These are phyloP conservation scores for Ylistrum balloti DNA, from an alignment of 1,140 invertebrate genomes.

Conservation along the genomic window DNA sequence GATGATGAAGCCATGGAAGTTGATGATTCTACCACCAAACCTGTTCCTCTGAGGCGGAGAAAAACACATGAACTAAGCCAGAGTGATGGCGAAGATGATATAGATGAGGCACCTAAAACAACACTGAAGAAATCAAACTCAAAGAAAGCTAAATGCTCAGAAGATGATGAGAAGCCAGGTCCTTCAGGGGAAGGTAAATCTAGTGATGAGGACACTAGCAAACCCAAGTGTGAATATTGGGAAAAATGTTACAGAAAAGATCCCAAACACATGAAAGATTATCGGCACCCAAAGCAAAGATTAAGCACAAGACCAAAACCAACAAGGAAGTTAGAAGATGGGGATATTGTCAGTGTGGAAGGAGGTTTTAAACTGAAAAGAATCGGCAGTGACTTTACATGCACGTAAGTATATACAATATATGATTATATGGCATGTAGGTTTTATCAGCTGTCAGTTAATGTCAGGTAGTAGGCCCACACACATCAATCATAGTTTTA, in stretches of 20 bases:
- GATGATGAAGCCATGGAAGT: neutral
- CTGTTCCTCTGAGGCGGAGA: constrained; percentile 56
- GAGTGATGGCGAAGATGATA: constrained; percentile 56
- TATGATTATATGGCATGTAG: no score
- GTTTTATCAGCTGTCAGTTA: no score
- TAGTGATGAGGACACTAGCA: constrained; percentile 53
- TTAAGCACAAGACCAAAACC: constrained; percentile 63
- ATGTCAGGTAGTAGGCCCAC: no score
- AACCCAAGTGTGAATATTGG: constrained; percentile 74
- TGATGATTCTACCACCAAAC: neutral
- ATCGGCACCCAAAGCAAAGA: constrained; percentile 67
- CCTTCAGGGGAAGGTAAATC: neutral
- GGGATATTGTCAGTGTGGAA: constrained; percentile 67
- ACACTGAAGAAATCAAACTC: constrained; percentile 43
- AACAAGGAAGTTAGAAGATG: constrained; percentile 69
- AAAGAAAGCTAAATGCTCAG: constrained; percentile 52
- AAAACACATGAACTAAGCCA: constrained; percentile 66
- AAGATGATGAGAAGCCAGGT: constrained; percentile 1
- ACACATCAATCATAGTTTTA: no score
- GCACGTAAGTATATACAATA: constrained; percentile 71
- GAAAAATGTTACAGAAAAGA: constrained; percentile 77
- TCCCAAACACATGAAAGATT: constrained; percentile 70
- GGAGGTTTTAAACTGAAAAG: constrained; percentile 71
- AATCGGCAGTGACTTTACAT: constrained; percentile 73
- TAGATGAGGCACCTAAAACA: constrained; percentile 28